phyloP scores from a whole-genome alignment of 2,113 vertebrate species.

The Pygoscelis antarcticus region DNA sequence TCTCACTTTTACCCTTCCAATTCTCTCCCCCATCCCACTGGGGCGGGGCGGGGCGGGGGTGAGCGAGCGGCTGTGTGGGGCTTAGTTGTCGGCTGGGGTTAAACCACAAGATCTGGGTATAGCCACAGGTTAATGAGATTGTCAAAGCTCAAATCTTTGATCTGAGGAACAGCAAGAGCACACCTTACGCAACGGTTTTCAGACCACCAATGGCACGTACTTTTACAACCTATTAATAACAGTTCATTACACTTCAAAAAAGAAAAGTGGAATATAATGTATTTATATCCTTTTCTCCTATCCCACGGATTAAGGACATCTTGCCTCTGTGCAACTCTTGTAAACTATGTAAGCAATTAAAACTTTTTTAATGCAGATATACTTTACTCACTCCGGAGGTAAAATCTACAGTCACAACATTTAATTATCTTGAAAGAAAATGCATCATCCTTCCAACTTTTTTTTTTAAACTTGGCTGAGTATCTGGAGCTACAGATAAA shows the following conservation, averaged over 20 bases:
- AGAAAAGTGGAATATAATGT: neutral
- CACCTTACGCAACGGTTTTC: neutral
- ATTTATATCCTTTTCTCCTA: neutral
- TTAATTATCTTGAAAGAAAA: constrained; percentile 37
- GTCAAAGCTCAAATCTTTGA: neutral
- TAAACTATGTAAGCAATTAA: constrained; percentile 1
- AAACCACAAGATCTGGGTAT: neutral
- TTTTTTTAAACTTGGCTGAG: neutral
- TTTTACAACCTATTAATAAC: neutral
- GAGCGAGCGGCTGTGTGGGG: too few species aligned
- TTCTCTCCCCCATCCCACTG: too few species aligned
- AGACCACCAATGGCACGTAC: neutral
- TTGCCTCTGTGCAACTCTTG: neutral
- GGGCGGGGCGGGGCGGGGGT: too few species aligned
- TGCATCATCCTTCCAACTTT: neutral
- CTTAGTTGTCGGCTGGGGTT: too few species aligned
- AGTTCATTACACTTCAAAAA: neutral
- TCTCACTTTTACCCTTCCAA: too few species aligned
- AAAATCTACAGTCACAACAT: constrained; percentile 37
- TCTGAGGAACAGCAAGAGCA: neutral
- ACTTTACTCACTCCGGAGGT: neutral
- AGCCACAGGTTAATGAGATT: neutral
- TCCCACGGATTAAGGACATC: neutral
- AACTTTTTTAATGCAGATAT: neutral
- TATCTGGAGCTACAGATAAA: constrained; percentile 6